These are phyloP conservation scores for Mungos mungo DNA, from an alignment of 2,113 vertebrate species.

Conservation along the genomic window DNA sequence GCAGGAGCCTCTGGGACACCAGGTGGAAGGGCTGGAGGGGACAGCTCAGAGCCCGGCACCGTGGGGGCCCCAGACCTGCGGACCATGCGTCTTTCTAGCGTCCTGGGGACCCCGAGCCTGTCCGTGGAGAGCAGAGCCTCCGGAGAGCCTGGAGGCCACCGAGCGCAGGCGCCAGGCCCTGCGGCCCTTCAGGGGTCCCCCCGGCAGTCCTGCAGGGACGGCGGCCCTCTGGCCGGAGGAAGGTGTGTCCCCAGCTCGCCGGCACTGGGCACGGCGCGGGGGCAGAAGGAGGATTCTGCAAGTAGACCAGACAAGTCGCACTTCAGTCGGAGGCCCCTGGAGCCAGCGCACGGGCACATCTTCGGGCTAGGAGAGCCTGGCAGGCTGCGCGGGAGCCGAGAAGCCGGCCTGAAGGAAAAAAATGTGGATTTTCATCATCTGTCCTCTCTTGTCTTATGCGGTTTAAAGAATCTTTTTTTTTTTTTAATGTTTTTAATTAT, in stretches of 20 bases:
- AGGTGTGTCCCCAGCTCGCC: neutral
- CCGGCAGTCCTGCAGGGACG: neutral
- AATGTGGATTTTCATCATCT: neutral
- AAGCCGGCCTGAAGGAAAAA: neutral
- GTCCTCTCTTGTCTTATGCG: neutral
- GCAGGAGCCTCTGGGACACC: accelerated
- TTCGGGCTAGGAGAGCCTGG: accelerated
- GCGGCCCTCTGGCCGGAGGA: too few relatives aligned
- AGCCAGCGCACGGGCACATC: accelerated
- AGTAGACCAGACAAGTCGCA: neutral
- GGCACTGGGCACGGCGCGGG: neutral
- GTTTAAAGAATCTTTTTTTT: neutral
- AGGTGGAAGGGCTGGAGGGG: accelerated
- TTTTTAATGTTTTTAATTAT: too few relatives aligned
- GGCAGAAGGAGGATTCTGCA: neutral
- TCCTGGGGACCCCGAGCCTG: accelerated
- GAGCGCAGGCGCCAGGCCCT: accelerated
- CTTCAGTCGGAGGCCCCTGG: accelerated
- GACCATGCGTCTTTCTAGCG: accelerated
- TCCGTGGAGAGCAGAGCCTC: neutral
- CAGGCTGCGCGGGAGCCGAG: accelerated
- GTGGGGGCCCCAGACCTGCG: accelerated
- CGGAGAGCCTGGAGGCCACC: neutral
- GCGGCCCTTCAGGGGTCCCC: neutral
- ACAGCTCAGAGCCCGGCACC: accelerated